phyloP scores from a whole-genome alignment of 2,797 vertebrate genomes.

The Crax fasciolata region DNA sequence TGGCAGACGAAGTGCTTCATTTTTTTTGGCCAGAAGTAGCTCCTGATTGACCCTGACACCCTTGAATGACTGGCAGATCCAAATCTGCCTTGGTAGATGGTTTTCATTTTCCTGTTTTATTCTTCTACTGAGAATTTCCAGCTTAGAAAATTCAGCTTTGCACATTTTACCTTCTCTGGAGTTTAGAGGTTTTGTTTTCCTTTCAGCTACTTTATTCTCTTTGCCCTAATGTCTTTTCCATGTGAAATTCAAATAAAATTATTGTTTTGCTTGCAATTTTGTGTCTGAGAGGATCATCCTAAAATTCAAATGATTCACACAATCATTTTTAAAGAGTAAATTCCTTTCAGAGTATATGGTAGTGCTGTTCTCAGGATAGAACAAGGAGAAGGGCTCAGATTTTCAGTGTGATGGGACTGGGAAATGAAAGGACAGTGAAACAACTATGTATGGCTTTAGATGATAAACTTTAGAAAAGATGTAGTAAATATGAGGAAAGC shows the following conservation, averaged over 20 bases:
- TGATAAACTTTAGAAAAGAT: background rate
- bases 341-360: constrained; percentile 18
- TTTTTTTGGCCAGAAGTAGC: background rate
- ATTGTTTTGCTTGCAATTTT: constrained; percentile 2
- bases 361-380: background rate
- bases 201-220: constrained; percentile 8
- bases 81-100: background rate
- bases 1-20: background rate
- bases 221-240: background rate
- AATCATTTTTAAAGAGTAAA: constrained; percentile 17
- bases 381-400: background rate
- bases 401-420: background rate
- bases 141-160: background rate
- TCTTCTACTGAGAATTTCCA: background rate
- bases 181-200: constrained; percentile 4
- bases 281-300: constrained; percentile 22
- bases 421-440: background rate
- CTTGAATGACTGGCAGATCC: background rate
- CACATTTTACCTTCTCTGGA: background rate
- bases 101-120: background rate
- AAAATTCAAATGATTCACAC: constrained; percentile 25
- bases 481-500: background rate
- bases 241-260: constrained; percentile 45
- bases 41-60: background rate
- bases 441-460: background rate